These are phyloP conservation scores for Amphilophus citrinellus DNA, from an alignment of 2,113 vertebrate genomes.

Conservation along the genomic window DNA sequence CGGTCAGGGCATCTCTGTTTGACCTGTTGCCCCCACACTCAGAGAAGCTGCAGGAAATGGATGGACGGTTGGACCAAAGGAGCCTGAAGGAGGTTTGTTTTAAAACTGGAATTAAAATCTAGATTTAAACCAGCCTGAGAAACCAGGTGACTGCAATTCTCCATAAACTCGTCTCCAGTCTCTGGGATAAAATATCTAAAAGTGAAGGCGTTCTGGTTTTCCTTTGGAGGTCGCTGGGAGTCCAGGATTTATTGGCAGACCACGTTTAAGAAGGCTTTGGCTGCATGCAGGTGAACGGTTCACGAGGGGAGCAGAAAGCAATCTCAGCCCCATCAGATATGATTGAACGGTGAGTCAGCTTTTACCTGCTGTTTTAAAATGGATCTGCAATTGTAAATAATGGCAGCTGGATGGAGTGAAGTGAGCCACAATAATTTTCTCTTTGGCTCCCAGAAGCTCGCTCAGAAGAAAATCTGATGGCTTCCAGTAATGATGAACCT, in stretches of 20 bases:
- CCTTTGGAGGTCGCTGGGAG: accelerated
- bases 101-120: not conserved
- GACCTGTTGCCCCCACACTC: too few species aligned
- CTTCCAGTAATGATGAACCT: not conserved
- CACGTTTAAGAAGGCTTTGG: not conserved
- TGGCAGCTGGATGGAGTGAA: not conserved
- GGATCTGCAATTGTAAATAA: not conserved
- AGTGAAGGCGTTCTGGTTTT: not conserved
- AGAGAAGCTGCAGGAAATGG: too few species aligned
- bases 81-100: not conserved
- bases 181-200: not conserved
- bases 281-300: not conserved
- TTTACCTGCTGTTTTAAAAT: not conserved
- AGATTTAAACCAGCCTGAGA: not conserved
- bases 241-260: not conserved
- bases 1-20: too few species aligned
- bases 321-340: not conserved
- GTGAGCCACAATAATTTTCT: not conserved
- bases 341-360: not conserved
- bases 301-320: not conserved
- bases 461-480: not conserved
- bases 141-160: not conserved
- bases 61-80: not conserved
- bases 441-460: not conserved
- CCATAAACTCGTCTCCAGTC: not conserved